phyloP scores from a whole-genome alignment of 2,888 invertebrate species.

The Dasypolia templi region DNA sequence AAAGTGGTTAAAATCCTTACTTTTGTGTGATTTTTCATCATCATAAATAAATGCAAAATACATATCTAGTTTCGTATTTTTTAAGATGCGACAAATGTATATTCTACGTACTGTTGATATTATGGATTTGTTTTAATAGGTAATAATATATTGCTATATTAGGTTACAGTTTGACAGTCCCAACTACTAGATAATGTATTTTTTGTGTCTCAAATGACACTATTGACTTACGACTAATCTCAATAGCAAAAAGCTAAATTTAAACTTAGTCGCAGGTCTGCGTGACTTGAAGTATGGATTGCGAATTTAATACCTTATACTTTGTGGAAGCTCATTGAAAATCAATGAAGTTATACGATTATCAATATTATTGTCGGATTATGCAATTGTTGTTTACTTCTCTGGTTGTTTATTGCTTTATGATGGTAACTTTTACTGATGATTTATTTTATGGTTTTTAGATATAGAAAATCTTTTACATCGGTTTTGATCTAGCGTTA shows the following conservation, averaged over 20 bases:
- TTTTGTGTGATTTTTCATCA: conserved; percentile 2
- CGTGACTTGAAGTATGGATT: conserved; percentile 54
- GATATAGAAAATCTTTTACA: neutral
- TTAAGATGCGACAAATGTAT: neutral
- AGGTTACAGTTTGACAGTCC: neutral
- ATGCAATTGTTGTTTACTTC: conserved; percentile 55
- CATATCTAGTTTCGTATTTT: neutral
- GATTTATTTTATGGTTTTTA: neutral
- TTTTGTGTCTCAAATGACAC: neutral
- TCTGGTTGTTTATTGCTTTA: conserved; percentile 47
- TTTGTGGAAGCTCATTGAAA: conserved; percentile 75
- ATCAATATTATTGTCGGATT: conserved; percentile 56
- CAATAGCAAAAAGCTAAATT: neutral
- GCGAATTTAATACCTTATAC: conserved; percentile 68
- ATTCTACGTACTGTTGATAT: neutral
- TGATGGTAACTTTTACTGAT: neutral
- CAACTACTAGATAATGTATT: neutral
- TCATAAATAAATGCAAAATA: neutral
- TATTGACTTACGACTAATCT: conserved; percentile 30
- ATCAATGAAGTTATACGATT: conserved; percentile 72
- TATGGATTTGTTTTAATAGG: neutral
- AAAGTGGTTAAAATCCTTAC: conserved; percentile 1
- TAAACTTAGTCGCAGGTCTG: conserved; percentile 61
- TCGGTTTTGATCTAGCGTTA: neutral
- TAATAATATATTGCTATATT: conserved; percentile 3